A percentile compares a stretch with the other conserved stretches of the same genome.
Conservation (phyloP, 2,113 vertebrate genomes). For the Cavia porcellus region DNA sequence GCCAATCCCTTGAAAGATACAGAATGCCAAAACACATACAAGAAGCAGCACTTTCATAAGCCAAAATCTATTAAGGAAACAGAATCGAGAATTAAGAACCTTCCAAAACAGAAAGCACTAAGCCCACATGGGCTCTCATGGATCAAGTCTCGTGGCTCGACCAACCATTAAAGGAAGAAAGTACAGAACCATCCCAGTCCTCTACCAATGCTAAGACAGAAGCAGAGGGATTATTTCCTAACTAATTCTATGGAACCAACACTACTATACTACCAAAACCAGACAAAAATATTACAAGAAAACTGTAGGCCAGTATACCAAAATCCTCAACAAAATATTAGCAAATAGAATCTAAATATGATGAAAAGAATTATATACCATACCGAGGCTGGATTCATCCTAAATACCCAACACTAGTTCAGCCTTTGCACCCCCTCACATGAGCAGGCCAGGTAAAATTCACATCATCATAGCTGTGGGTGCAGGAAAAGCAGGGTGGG, state of each 20-base stretch:
- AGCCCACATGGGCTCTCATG: background rate
- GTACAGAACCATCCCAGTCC: background rate
- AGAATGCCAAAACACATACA: background rate
- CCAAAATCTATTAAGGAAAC: background rate
- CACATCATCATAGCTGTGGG: too few species aligned
- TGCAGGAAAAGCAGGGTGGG: too few species aligned
- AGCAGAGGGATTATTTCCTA: background rate
- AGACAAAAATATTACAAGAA: background rate
- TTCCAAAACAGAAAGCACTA: background rate
- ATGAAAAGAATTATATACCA: too few species aligned
- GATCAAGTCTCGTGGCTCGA: background rate
- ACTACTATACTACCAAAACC: background rate
- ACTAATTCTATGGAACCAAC: background rate
- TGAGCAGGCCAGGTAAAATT: too few species aligned
- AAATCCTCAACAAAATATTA: too few species aligned
- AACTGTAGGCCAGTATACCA: too few species aligned
- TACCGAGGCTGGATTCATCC: too few species aligned
- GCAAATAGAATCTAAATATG: too few species aligned
- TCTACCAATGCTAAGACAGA: background rate
- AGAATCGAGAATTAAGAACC: background rate
- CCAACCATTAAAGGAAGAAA: background rate
- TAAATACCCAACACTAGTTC: too few species aligned
- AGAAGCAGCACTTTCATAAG: background rate
- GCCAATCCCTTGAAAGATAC: background rate
- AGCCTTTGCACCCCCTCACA: too few species aligned